These are phyloP conservation scores for Elegia similella DNA, from an alignment of 2,888 invertebrate genomes.

Conservation along the genomic window DNA sequence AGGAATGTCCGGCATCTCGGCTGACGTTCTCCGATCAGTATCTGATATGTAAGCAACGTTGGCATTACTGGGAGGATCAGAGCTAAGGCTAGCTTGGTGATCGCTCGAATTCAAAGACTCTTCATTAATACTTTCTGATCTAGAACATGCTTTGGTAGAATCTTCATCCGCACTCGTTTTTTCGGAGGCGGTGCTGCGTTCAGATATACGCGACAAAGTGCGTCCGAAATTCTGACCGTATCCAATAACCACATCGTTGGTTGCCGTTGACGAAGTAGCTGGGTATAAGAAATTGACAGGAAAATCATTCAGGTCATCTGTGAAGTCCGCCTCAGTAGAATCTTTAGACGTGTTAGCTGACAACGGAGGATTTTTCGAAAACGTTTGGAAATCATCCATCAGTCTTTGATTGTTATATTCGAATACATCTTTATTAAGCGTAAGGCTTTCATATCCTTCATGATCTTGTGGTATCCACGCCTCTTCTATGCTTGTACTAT, in stretches of 20 bases:
- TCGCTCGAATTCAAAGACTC: slow-evolving; percentile 92
- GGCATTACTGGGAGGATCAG: slow-evolving; percentile 90
- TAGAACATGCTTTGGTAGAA: slow-evolving; percentile 91
- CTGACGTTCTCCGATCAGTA: slow-evolving; percentile 89
- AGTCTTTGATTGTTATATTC: slow-evolving; percentile 70
- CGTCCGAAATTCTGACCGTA: slow-evolving; percentile 89
- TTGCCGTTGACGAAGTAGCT: slow-evolving; percentile 81
- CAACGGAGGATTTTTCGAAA: slow-evolving; percentile 73
- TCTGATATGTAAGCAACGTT: slow-evolving; percentile 89
- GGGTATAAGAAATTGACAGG: slow-evolving; percentile 89
- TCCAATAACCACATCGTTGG: slow-evolving; percentile 85
- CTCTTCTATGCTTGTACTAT: slow-evolving; percentile 92
- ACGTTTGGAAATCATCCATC: slow-evolving; percentile 75
- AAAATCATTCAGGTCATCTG: slow-evolving; percentile 89
- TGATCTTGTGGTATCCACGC: slow-evolving; percentile 90
- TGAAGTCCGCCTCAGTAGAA: slow-evolving; percentile 84
- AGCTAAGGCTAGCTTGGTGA: slow-evolving; percentile 92
- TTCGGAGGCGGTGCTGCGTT: slow-evolving; percentile 93
- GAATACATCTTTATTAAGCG: slow-evolving; percentile 71
- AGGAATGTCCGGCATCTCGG: slow-evolving; percentile 92
- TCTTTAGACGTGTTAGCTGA: slow-evolving; percentile 77
- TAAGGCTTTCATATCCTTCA: slow-evolving; percentile 82
- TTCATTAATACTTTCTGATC: slow-evolving; percentile 92
- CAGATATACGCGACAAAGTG: slow-evolving; percentile 92
- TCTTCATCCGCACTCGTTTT: slow-evolving; percentile 93